These are phyloP conservation scores for Platycnemis pennipes DNA, from an alignment of 2,888 invertebrate genomes.

Conservation along the genomic window DNA sequence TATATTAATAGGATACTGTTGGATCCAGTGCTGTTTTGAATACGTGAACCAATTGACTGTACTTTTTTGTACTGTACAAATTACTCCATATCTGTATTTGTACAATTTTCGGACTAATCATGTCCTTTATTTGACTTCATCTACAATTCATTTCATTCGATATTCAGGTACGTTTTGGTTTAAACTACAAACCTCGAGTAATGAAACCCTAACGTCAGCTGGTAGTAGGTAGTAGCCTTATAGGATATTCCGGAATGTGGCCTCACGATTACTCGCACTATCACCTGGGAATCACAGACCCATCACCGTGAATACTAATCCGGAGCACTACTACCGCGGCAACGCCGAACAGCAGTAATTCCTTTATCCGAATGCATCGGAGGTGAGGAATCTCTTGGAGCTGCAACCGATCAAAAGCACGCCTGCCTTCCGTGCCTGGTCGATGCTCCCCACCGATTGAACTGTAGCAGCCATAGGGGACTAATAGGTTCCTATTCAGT, in stretches of 20 bases:
- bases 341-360: background rate
- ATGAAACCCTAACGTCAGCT: background rate
- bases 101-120: too few relatives aligned
- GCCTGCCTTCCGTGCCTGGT: background rate
- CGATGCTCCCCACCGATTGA: background rate
- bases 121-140: too few relatives aligned
- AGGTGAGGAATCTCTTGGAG: background rate
- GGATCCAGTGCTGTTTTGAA: too few relatives aligned
- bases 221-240: background rate
- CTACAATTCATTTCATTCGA: background rate
- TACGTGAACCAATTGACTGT: too few relatives aligned
- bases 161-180: background rate
- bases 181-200: background rate
- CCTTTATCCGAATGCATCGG: background rate
- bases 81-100: background rate
- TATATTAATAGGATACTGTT: background rate
- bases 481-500: background rate
- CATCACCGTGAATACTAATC: slow-evolving; percentile 9
- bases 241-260: background rate
- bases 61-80: background rate
- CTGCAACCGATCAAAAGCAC: background rate
- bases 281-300: background rate
- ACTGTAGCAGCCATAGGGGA: background rate
- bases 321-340: background rate
- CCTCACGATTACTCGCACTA: background rate